phyloP scores from a whole-genome alignment of 2,797 vertebrate species.

The Squalus acanthias region DNA sequence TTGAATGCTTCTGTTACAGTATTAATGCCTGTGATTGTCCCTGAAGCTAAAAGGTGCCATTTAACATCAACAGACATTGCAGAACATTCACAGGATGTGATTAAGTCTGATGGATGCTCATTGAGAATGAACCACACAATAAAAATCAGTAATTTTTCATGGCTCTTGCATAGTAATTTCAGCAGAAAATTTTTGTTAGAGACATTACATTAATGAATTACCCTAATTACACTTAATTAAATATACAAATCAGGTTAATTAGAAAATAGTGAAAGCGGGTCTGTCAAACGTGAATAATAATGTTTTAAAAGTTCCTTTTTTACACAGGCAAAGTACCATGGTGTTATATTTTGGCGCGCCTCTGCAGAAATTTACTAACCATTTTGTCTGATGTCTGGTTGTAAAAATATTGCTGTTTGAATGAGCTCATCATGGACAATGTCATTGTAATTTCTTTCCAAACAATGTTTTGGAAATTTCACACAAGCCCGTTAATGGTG shows the following conservation, averaged over 20 bases:
- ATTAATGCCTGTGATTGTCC: background rate
- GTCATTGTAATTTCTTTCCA: background rate
- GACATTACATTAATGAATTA: conserved; percentile 8
- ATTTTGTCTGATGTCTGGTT: background rate
- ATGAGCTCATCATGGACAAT: background rate
- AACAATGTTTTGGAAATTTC: background rate
- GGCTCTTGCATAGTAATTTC: background rate
- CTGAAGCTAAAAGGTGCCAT: background rate
- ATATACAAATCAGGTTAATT: conserved; percentile 13
- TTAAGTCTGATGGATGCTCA: conserved; percentile 23
- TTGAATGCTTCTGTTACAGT: background rate
- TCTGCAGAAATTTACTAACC: background rate
- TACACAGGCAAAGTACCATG: background rate
- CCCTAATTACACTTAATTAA: conserved; percentile 11
- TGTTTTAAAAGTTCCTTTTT: background rate
- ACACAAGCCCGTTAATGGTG: background rate
- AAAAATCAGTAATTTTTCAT: background rate
- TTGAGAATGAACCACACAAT: conserved; percentile 17
- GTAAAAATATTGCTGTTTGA: background rate
- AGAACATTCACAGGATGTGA: background rate
- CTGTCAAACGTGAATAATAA: conserved; percentile 10
- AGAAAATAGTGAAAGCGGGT: background rate
- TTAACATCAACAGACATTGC: background rate
- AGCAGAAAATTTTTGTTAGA: background rate
- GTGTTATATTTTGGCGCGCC: background rate